These are phyloP conservation scores for Psittacara wagleri DNA, from an alignment of 2,113 vertebrate species.

Conservation along the genomic window DNA sequence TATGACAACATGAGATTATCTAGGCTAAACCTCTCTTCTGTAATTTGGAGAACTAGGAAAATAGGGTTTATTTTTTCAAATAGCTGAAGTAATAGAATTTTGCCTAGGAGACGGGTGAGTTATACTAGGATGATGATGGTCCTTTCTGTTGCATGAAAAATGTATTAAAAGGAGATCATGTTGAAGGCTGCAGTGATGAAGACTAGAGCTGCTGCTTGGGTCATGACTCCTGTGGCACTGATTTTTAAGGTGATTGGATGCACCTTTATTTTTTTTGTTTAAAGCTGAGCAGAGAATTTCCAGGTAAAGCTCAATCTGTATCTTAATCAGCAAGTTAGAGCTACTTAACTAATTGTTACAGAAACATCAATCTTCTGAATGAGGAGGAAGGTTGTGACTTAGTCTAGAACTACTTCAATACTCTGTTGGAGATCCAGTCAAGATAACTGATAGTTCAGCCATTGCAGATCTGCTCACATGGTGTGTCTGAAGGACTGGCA, in stretches of 20 bases:
- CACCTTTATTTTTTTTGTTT: not conserved
- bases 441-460: not conserved
- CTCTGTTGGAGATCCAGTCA: not conserved
- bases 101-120: not conserved
- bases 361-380: not conserved
- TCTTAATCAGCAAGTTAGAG: not conserved
- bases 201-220: not conserved
- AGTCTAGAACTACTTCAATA: not conserved
- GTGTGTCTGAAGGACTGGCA: not conserved
- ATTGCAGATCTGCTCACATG: not conserved
- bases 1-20: accelerated
- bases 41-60: not conserved
- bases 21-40: not conserved
- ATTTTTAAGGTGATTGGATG: not conserved
- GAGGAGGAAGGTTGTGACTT: not conserved
- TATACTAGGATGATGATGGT: not conserved
- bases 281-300: not conserved
- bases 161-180: not conserved
- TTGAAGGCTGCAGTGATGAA: not conserved
- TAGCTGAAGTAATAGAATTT: not conserved
- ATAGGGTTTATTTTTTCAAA: not conserved
- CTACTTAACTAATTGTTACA: not conserved
- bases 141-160: not conserved
- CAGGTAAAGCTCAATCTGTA: not conserved
- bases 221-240: not conserved